These are phyloP conservation scores for Arenicola marina DNA, from an alignment of 2,888 invertebrate species.

Conservation along the genomic window DNA sequence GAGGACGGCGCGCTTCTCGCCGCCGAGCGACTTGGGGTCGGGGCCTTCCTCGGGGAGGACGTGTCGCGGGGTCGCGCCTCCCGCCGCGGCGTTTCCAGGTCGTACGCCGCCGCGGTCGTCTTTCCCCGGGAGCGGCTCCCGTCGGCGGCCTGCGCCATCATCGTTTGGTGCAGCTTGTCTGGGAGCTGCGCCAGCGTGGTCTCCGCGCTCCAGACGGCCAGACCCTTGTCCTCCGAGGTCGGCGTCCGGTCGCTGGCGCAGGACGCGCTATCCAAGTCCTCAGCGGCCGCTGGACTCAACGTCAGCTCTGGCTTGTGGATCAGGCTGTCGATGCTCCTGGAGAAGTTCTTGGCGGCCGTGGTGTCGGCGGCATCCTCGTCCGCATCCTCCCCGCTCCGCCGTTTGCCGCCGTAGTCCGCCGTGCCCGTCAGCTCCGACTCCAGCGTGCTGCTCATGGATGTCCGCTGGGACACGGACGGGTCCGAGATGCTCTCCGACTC, in stretches of 20 bases:
- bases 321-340: constrained; percentile 30
- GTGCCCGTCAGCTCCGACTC: constrained; percentile 45
- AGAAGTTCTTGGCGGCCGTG: constrained; percentile 1
- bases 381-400: neutral
- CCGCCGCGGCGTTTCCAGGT: neutral
- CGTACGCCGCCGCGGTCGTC: neutral
- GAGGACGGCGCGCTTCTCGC: neutral
- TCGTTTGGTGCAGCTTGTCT: neutral
- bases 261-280: neutral
- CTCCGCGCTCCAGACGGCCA: neutral
- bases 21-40: neutral
- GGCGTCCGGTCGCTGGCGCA: neutral
- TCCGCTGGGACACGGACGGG: constrained; percentile 36
- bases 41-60: neutral
- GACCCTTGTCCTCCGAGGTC: neutral
- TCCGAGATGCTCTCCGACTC: constrained; percentile 43
- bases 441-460: constrained; percentile 55
- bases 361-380: neutral
- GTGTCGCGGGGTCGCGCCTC: neutral
- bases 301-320: constrained; percentile 17
- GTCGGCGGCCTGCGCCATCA: neutral
- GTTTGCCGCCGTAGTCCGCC: neutral
- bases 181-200: too few species aligned
- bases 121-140: neutral
- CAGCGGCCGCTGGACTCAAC: neutral